A percentile compares a stretch with the other conserved stretches of the same genome.
Conservation (phyloP, 2,113 vertebrate genomes). For the Dermatemys mawii region DNA sequence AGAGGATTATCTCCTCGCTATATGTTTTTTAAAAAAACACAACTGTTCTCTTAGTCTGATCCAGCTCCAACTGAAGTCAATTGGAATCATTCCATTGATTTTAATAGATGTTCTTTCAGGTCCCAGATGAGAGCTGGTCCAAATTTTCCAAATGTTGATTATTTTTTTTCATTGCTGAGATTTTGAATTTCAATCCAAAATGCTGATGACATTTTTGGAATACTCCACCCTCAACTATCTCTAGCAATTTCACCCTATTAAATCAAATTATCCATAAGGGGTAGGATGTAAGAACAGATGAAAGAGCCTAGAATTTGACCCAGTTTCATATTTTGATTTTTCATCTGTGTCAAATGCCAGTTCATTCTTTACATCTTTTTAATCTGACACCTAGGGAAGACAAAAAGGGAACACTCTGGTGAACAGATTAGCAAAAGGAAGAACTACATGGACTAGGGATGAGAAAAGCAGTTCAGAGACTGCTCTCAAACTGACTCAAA, state of each 20-base stretch:
- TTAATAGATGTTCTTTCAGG: slow-evolving; percentile 32
- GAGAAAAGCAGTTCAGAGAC: slow-evolving; percentile 51
- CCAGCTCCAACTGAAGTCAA: neutral
- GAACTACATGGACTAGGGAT: neutral
- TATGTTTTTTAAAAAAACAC: slow-evolving; percentile 18
- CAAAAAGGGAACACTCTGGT: slow-evolving; percentile 59
- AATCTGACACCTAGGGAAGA: slow-evolving; percentile 70
- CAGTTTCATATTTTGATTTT: slow-evolving; percentile 69
- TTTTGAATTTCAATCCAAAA: neutral
- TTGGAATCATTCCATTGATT: slow-evolving; percentile 4
- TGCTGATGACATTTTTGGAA: neutral
- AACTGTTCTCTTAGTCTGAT: neutral
- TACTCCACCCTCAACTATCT: neutral
- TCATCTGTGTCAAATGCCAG: slow-evolving; percentile 64
- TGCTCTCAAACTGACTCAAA: slow-evolving; percentile 9
- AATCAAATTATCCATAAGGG: slow-evolving; percentile 39
- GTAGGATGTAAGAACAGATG: slow-evolving; percentile 61
- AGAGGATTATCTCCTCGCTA: slow-evolving; percentile 1
- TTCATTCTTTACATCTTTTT: slow-evolving; percentile 61
- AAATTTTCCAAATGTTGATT: neutral
- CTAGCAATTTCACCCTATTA: neutral
- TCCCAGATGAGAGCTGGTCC: slow-evolving; percentile 30
- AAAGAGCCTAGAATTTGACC: slow-evolving; percentile 68
- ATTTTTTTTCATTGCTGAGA: neutral
- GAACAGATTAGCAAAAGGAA: neutral